phyloP scores from a whole-genome alignment of 2,797 vertebrate species.

The Chloroceryle amazona region DNA sequence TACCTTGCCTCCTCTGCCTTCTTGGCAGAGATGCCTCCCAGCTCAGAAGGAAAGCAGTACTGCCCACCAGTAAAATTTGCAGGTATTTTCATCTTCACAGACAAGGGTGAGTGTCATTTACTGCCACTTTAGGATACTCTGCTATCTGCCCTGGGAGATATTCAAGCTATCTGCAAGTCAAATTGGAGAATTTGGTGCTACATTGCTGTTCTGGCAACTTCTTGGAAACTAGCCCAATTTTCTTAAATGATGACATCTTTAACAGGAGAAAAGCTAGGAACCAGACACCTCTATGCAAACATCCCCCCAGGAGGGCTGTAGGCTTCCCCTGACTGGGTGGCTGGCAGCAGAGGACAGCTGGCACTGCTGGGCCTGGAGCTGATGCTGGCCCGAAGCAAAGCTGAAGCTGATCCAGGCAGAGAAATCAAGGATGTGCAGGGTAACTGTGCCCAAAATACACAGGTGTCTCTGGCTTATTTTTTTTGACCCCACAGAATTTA shows the following conservation, averaged over 20 bases:
- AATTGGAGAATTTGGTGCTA: background rate
- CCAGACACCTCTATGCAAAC: too few species aligned
- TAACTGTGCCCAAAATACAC: background rate
- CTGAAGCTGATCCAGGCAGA: background rate
- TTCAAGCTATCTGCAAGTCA: accelerated
- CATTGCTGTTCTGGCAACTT: background rate
- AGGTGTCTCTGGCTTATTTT: accelerated
- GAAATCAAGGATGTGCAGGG: background rate
- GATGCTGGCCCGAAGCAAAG: accelerated
- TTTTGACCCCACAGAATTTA: background rate
- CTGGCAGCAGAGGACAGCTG: background rate
- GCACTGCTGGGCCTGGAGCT: accelerated
- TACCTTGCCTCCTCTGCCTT: background rate
- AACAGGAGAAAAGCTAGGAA: background rate
- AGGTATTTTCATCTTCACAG: background rate
- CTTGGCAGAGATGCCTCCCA: background rate
- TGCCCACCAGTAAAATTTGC: background rate
- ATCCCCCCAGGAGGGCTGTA: accelerated
- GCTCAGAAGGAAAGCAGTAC: background rate
- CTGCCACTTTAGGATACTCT: background rate
- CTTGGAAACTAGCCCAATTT: background rate
- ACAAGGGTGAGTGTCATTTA: background rate
- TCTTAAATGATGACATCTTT: background rate
- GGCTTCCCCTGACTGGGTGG: background rate
- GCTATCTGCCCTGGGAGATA: accelerated